Evolutionary conservation across 2,797 vertebrate species (phyloP).

Genomic region (Acropternis orthonyx): DNA sequence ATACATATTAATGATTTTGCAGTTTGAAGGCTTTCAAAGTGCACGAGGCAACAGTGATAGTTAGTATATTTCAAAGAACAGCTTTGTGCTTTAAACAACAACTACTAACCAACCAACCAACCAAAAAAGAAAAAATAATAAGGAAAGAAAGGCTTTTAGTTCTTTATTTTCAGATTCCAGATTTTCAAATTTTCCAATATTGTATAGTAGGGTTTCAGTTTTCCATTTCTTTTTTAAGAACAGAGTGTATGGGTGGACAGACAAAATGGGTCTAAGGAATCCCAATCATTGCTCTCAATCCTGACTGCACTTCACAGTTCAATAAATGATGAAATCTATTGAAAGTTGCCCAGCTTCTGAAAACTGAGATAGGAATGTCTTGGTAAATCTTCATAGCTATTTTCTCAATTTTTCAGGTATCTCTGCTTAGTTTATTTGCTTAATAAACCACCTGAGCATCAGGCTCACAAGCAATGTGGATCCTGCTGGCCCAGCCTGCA

Average conservation of each 20-base stretch:
- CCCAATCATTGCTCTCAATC: neutral
- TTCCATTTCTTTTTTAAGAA: neutral
- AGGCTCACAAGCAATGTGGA: neutral
- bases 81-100: neutral
- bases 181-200: neutral
- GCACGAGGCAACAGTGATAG: neutral
- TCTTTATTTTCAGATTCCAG: neutral
- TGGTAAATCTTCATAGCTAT: neutral
- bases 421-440: neutral
- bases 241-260: neutral
- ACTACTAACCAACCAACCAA: neutral
- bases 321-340: neutral
- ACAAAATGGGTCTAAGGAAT: neutral
- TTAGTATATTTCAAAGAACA: neutral
- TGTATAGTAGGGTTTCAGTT: neutral
- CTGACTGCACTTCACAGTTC: neutral
- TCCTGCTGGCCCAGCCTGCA: rapidly evolving
- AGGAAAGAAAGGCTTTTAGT: neutral
- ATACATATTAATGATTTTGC: neutral
- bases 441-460: neutral
- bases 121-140: neutral
- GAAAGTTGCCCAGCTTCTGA: neutral
- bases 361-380: neutral
- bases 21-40: neutral
- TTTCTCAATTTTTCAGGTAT: neutral